Percentiles rank a stretch among this genome's conserved stretches.
Conservation (phyloP, 1,140 invertebrate species). For the Lordiphosa collinella region DNA sequence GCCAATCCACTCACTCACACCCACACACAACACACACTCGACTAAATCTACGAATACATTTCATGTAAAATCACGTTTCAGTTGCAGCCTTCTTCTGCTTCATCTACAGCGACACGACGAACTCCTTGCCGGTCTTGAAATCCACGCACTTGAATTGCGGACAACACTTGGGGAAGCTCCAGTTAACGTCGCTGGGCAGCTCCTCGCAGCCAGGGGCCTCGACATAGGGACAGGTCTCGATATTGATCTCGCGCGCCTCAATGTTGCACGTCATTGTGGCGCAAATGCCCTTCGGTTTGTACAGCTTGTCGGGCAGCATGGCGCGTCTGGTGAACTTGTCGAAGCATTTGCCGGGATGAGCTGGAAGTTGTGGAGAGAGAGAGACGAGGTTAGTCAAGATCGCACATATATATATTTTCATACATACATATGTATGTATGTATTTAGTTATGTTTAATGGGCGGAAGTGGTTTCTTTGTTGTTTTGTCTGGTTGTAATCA, state of each 20-base stretch:
- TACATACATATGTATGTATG: background rate
- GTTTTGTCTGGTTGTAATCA: constrained; percentile 23
- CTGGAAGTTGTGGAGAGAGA: constrained; percentile 26
- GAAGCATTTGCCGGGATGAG: constrained; percentile 74
- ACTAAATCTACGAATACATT: constrained; percentile 66
- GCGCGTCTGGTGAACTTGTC: constrained; percentile 73
- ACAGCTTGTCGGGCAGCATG: constrained; percentile 75
- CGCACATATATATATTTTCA: too few species aligned
- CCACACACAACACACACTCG: constrained; percentile 1
- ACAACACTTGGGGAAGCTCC: constrained; percentile 77
- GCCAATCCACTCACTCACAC: constrained; percentile 7
- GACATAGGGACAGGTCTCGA: constrained; percentile 76
- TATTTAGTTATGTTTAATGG: constrained; percentile 22
- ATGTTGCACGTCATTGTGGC: constrained; percentile 77
- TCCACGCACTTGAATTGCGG: constrained; percentile 76
- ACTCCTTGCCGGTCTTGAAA: constrained; percentile 78
- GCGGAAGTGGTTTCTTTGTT: constrained; percentile 68
- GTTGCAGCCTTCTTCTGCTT: constrained; percentile 2
- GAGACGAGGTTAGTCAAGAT: background rate
- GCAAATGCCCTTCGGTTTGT: constrained; percentile 78
- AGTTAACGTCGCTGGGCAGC: constrained; percentile 67
- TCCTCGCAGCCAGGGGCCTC: constrained; percentile 78
- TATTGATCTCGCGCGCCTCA: constrained; percentile 66
- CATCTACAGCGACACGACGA: constrained; percentile 64
- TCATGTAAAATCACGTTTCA: constrained; percentile 71